Evolutionary conservation across 2,113 vertebrate genomes (phyloP).

Genomic region (Oncorhynchus keta): DNA sequence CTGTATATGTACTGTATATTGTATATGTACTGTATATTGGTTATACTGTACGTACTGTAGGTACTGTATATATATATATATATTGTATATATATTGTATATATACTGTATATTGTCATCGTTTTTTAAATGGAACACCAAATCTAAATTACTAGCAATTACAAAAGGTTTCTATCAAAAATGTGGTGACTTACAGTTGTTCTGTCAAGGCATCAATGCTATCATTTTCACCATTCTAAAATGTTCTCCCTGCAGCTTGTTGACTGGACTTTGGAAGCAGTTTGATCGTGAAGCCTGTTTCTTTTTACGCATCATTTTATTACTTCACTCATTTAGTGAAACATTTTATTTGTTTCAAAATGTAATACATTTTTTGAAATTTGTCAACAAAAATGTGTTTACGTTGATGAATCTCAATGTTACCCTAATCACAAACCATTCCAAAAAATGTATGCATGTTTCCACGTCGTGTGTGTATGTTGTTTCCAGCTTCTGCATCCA

Average conservation of each 20-base stretch:
- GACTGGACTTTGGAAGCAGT: background rate
- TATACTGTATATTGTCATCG: too few species aligned
- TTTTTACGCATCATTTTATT: background rate
- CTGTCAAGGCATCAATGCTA: background rate
- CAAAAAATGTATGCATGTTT: background rate
- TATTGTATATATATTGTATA: too few species aligned
- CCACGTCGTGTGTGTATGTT: background rate
- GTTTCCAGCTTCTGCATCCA: too few species aligned
- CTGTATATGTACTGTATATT: too few species aligned
- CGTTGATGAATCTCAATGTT: background rate
- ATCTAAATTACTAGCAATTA: background rate
- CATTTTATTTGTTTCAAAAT: conserved; percentile 31
- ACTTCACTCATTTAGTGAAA: conserved; percentile 16
- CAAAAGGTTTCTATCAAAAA: background rate
- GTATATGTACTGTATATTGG: too few species aligned
- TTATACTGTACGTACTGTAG: too few species aligned
- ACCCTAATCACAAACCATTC: background rate
- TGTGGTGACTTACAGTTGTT: background rate
- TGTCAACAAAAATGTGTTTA: conserved; percentile 33
- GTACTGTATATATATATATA: too few species aligned
- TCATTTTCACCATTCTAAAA: background rate
- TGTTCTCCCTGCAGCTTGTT: background rate
- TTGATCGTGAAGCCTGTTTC: background rate
- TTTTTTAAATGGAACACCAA: background rate
- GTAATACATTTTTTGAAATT: conserved; percentile 29